Base-by-base conservation (phyloP, 2,888 invertebrate species). In the Orthonychiurus folsomi region DNA sequence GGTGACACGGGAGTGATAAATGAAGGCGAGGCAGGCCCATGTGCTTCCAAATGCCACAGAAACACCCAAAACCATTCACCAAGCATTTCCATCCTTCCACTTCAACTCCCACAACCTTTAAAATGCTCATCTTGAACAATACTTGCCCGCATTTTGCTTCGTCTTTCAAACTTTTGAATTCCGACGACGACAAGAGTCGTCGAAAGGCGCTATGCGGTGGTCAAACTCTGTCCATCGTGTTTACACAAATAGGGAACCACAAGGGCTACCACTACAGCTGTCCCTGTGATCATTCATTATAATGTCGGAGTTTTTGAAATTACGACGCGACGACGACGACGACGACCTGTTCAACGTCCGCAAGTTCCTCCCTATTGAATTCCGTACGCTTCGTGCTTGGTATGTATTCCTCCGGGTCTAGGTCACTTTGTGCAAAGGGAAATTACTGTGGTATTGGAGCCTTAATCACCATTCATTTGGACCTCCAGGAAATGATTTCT, bases 1-100 rank as follows among this genome's bases (percentile, higher is more conserved):
- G 28, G 12, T 56, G 56, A 28, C 37, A 28, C 20, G 20, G 23
- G 24, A 56, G 56, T 56, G 56, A 56, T 56, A 27, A 56, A 56
- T 56, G 27, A 28, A 56, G 20, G 15, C 28, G 26, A 12, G 23
- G 52, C 25, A 9, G 9, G 5, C 25, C 12, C 24, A 9, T 24
- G 24, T 55, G 25, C 24, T 24, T n/a, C n/a, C 15, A 55, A 25
- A 5, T 24, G 24, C 55, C 55, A 55, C 20, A 21, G 52, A 55
- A 12, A n/a, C 27, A 15, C 25, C 23, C 27, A 27, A 56, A 55
- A 25, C 20, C 56, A 20, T 27, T 26, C 56, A 15, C n/a, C n/a
- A 56, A 56, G 21, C 12, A 9, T 24, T 24, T 12, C 20, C n/a
- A n/a, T n/a, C n/a, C 25, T 24, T 23, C 24, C 55, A 55, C 24